A percentile compares a stretch with the other conserved stretches of the same genome.
Conservation (phyloP, 35 echinoderm and acorn worm species). For the Patiria miniata region DNA sequence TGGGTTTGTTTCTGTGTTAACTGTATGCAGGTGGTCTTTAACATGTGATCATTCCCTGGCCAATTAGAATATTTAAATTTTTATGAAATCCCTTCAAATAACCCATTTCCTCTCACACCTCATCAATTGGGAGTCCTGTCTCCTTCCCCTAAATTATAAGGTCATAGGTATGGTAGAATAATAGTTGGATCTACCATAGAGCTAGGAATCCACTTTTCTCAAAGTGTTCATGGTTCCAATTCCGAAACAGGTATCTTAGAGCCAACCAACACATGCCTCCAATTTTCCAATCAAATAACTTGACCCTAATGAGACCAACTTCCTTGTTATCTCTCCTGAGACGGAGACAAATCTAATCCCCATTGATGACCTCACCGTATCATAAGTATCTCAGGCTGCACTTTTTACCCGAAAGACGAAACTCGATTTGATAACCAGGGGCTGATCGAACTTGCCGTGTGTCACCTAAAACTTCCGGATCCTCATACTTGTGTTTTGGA, state of each 20-base stretch:
- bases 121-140: too few species aligned
- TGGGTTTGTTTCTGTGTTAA: too few species aligned
- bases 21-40: too few species aligned
- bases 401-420: constrained; percentile 28
- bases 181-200: background rate
- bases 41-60: too few species aligned
- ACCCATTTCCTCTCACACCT: too few species aligned
- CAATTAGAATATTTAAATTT: too few species aligned
- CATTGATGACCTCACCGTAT: background rate
- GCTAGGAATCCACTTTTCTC: background rate
- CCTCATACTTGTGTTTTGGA: background rate
- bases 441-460: background rate
- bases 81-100: too few species aligned
- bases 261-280: background rate
- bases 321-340: background rate
- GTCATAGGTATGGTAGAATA: background rate
- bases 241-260: background rate
- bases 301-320: constrained; percentile 15
- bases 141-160: too few species aligned
- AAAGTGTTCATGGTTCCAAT: background rate
- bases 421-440: background rate
- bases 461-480: background rate
- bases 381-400: background rate
- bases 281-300: constrained; percentile 11
- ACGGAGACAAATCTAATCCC: background rate